These are phyloP conservation scores for Mellivora capensis DNA, from an alignment of 2,113 vertebrate species.

Conservation along the genomic window DNA sequence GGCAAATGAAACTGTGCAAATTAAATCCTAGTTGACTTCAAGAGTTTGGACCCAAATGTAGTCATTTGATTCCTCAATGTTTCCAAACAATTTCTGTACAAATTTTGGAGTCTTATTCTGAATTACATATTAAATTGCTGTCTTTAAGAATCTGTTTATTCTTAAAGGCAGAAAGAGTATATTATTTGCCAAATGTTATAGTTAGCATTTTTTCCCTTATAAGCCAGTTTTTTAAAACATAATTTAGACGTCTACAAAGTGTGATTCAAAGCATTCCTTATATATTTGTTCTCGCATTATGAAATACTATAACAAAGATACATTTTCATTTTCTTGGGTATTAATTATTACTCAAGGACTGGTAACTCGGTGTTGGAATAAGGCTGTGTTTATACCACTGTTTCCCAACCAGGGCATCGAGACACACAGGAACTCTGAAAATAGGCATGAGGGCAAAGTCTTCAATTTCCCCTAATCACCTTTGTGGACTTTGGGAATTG, in stretches of 20 bases:
- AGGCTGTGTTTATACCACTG: constrained; percentile 62
- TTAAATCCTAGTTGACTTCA: constrained; percentile 47
- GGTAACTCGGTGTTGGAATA: neutral
- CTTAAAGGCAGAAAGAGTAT: constrained; percentile 57
- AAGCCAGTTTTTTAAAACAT: neutral
- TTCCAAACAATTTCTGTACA: constrained; percentile 64
- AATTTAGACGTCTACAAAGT: constrained; percentile 42
- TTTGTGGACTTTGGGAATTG: neutral
- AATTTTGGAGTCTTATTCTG: constrained; percentile 43
- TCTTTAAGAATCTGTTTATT: constrained; percentile 69
- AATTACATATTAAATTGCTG: constrained; percentile 41
- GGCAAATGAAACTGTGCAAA: constrained; percentile 71
- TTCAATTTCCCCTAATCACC: neutral
- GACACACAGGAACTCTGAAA: neutral
- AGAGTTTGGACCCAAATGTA: constrained; percentile 58
- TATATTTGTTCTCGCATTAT: neutral
- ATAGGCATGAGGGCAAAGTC: neutral
- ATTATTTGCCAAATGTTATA: constrained; percentile 73
- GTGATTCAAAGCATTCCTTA: neutral
- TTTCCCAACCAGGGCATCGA: constrained; percentile 35
- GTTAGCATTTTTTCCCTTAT: constrained; percentile 25
- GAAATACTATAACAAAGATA: neutral
- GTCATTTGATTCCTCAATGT: constrained; percentile 58
- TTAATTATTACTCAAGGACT: neutral
- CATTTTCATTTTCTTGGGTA: neutral